These are phyloP conservation scores for Bombyx huttoni DNA, from an alignment of 2,888 invertebrate species.

Conservation along the genomic window DNA sequence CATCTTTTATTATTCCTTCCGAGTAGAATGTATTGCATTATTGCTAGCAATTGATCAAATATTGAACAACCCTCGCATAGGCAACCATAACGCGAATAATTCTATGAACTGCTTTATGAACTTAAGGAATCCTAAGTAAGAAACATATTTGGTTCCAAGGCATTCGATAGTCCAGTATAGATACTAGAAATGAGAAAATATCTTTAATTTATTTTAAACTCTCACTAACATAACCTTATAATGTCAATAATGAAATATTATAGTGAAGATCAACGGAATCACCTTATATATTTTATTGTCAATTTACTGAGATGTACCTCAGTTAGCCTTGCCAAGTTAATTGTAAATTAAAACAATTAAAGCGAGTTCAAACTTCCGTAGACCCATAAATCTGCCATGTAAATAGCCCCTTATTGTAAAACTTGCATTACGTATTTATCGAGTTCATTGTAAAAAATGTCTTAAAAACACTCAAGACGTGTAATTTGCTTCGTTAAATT, in stretches of 20 bases:
- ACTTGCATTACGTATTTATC: background rate
- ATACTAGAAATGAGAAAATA: background rate
- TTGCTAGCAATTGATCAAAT: too few species aligned
- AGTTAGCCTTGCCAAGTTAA: background rate
- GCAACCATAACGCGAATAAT: too few species aligned
- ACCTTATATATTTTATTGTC: background rate
- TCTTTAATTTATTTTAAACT: background rate
- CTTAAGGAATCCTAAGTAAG: too few species aligned
- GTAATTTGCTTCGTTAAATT: constrained; percentile 18
- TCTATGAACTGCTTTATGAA: too few species aligned
- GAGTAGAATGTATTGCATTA: too few species aligned
- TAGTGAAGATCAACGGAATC: background rate
- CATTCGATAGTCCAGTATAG: background rate
- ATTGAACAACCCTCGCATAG: too few species aligned
- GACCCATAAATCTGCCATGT: background rate
- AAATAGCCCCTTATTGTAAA: background rate
- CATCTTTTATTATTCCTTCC: too few species aligned
- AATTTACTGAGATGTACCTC: background rate
- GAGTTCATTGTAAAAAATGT: constrained; percentile 18
- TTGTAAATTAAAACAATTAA: constrained; percentile 2
- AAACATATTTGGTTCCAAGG: too few species aligned
- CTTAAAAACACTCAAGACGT: constrained; percentile 6
- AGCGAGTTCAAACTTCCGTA: constrained; percentile 1
- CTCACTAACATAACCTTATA: background rate
- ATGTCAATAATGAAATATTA: background rate